Evolutionary conservation across 2,113 vertebrate species (phyloP), one percentile per base, ranked within the genome.

Genomic region (Semnornis frantzii): DNA sequence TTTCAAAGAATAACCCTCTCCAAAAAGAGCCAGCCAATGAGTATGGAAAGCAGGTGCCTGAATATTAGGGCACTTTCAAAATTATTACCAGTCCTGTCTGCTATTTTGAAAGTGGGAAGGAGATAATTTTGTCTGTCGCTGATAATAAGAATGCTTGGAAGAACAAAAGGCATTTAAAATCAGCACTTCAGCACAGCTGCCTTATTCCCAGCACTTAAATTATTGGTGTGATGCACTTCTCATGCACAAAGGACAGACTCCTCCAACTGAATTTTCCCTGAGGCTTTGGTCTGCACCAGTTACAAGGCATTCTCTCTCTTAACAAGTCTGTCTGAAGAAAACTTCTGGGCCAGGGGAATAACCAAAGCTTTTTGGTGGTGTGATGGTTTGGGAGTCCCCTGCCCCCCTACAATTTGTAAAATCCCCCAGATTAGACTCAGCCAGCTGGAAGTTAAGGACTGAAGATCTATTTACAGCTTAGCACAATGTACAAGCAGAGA

Each of bases 341-440:
- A 80, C 16, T 15, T 66, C 30, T 66, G 54, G 75, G 42, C 42
- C n/a, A 73, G 57, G 15, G 31, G 42, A 80, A 34, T 46, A 82
- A 91, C 88, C 60, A 92, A 90, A 93, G 64, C 37, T 12, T 83
- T 83, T 82, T 90, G 80, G 76, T 90, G 60, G 31, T 92, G 42
- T 42, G 42, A 42, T 42, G 42, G 42, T 42, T 42, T 42, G 42
- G 42, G 42, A 42, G 42, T 42, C 15, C 12, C 42, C 42, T 6
- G 15, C 14, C 14, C 42, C 42, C 42, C 42, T 10, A 37, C 37
- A 42, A 10, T 42, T 42, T 42, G 12, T 42, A 14, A 14, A 42
- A 42, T 42, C 42, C 10, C 42, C 42, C 42, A 42, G 42, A 42
- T 11, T 42, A 42, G 42, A 14, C 42, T 42, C 42, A 42, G 42